phyloP scores from a whole-genome alignment of 2,888 invertebrate genomes.

The Branchipolynoe longqiensis region DNA sequence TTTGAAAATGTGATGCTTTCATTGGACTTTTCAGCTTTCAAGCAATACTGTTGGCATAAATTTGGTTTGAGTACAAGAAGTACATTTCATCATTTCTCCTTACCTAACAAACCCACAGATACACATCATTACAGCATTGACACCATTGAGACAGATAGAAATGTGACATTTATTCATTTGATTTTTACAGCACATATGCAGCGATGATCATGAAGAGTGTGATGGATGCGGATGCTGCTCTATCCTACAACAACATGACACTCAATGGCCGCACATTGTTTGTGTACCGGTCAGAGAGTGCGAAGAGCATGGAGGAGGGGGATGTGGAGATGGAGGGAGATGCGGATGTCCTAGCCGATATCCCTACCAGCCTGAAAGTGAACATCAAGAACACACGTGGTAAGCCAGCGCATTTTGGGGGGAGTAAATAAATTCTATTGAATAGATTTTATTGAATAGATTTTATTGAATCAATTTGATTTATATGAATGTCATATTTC shows the following conservation, averaged over 20 bases:
- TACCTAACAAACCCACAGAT: not conserved
- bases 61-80: no score
- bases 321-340: not conserved
- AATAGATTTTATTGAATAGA: no score
- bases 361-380: not conserved
- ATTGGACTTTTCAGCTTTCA: no score
- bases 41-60: no score
- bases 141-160: not conserved
- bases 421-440: no score
- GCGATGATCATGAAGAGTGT: not conserved
- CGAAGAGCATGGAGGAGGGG: not conserved
- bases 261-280: not conserved
- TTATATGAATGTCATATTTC: no score
- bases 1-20: no score
- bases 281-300: not conserved
- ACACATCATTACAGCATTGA: not conserved
- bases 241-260: not conserved
- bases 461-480: no score
- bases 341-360: not conserved
- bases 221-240: not conserved
- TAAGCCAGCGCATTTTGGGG: no score
- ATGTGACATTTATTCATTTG: not conserved
- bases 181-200: constrained; percentile 7
- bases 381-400: constrained; percentile 3
- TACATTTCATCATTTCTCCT: no score